Percentiles rank a stretch among this genome's conserved stretches.
These are phyloP conservation scores for Cassiopea xamachana DNA, from an alignment of 30 jellyfish, hydroid and myxozoan genomes.

Conservation along the genomic window DNA sequence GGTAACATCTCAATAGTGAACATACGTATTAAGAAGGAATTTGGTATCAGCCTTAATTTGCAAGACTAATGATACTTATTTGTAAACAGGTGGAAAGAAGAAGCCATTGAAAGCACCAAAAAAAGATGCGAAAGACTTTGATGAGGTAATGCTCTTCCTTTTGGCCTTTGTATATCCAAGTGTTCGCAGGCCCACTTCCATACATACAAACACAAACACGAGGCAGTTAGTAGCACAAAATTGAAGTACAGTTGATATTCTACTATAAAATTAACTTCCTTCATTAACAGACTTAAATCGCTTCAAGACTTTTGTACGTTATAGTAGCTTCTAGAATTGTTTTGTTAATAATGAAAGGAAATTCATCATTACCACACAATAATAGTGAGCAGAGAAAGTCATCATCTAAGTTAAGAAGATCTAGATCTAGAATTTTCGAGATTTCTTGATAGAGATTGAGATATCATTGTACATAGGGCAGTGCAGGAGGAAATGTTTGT, in stretches of 20 bases:
- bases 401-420: slow-evolving; percentile 32
- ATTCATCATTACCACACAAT: slow-evolving; percentile 54
- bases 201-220: not conserved
- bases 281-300: not conserved
- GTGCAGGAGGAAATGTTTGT: slow-evolving; percentile 62
- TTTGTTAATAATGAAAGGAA: slow-evolving; percentile 44
- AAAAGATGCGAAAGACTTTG: no score
- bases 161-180: no score
- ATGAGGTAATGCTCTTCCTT: no score
- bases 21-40: no score
- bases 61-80: no score
- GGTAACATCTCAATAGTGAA: no score
- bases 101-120: no score
- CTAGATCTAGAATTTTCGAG: slow-evolving; percentile 50
- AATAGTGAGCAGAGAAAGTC: slow-evolving; percentile 39
- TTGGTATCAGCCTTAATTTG: no score
- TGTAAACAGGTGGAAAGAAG: no score
- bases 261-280: not conserved
- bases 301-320: not conserved
- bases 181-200: no score
- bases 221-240: slow-evolving; percentile 4
- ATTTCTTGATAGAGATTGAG: slow-evolving; percentile 46
- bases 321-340: slow-evolving; percentile 50
- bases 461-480: slow-evolving; percentile 32
- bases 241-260: not conserved